A percentile compares a stretch with the other conserved stretches of the same genome.
phyloP scores from a whole-genome alignment of 2,797 vertebrate species.

The Jordanella pulchra region DNA sequence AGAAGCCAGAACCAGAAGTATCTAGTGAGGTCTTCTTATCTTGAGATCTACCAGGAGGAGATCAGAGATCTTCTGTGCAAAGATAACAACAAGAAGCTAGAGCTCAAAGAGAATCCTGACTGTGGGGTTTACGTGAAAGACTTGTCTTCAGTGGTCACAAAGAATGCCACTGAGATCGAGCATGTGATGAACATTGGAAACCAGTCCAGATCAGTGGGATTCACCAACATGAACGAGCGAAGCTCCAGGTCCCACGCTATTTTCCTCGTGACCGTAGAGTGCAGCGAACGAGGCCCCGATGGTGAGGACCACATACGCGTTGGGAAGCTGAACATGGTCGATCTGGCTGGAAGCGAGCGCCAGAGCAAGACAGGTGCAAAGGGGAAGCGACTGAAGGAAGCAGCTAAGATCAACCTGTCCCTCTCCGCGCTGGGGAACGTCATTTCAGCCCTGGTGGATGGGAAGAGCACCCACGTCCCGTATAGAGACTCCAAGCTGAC shows the following conservation, averaged over 20 bases:
- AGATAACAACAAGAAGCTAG: conserved; percentile 90
- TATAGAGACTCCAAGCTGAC: conserved; percentile 98
- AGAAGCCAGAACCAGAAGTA: conserved; percentile 95
- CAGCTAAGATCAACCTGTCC: conserved; percentile 96
- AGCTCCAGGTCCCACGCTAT: conserved; percentile 97
- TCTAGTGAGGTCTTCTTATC: conserved; percentile 93
- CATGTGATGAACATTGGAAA: conserved; percentile 96
- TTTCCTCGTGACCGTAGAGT: conserved; percentile 92
- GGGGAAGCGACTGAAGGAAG: conserved; percentile 91
- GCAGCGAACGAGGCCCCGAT: conserved; percentile 88
- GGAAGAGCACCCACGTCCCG: conserved; percentile 90
- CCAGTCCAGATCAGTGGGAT: conserved; percentile 90
- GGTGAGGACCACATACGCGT: conserved; percentile 95
- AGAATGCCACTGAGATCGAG: conserved; percentile 92
- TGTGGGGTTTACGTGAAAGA: conserved; percentile 91
- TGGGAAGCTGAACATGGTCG: conserved; percentile 97
- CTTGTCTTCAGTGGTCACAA: conserved; percentile 93
- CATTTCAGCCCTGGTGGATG: conserved; percentile 91
- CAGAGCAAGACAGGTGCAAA: conserved; percentile 88
- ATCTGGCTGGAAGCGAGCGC: conserved; percentile 94
- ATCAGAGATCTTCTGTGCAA: conserved; percentile 93
- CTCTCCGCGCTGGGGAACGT: conserved; percentile 95
- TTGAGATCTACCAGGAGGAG: conserved; percentile 98
- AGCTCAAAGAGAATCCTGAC: conserved; percentile 93
- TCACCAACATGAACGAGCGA: conserved; percentile 94